These are phyloP conservation scores for Diachrysia chrysitis DNA, from an alignment of 2,888 invertebrate species.

Conservation along the genomic window DNA sequence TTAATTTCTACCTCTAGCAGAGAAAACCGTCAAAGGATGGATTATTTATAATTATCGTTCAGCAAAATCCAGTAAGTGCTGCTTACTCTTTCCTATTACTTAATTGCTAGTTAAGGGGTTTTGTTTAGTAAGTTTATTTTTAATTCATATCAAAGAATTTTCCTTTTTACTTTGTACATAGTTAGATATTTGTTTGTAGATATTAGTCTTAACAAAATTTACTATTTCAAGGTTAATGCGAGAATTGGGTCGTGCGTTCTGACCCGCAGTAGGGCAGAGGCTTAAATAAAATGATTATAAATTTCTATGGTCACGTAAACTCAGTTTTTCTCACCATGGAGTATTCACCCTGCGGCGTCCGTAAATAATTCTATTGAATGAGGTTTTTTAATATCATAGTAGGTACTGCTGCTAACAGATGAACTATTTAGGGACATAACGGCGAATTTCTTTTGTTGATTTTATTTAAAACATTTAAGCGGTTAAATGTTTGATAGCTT, in stretches of 20 bases:
- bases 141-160: no score
- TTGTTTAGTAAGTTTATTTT: no score
- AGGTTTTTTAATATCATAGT: slow-evolving; percentile 41
- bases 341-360: slow-evolving; percentile 49
- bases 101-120: no score
- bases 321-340: slow-evolving; percentile 43
- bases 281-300: slow-evolving; percentile 51
- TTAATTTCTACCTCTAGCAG: no score
- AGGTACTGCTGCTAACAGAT: slow-evolving; percentile 13
- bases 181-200: no score
- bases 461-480: slow-evolving; percentile 47
- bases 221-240: neutral
- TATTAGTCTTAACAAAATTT: no score
- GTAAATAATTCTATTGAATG: slow-evolving; percentile 53
- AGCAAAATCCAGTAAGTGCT: no score
- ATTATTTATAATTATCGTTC: no score
- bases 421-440: slow-evolving; percentile 37
- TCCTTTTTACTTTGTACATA: no score
- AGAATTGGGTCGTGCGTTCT: neutral
- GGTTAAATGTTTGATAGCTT: slow-evolving; percentile 40
- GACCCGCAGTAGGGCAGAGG: neutral
- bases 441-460: slow-evolving; percentile 52
- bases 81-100: no score
- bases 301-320: slow-evolving; percentile 61
- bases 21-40: no score